Evolutionary conservation across 2,888 invertebrate genomes (phyloP).

Genomic region (Cremastinae sp.): DNA sequence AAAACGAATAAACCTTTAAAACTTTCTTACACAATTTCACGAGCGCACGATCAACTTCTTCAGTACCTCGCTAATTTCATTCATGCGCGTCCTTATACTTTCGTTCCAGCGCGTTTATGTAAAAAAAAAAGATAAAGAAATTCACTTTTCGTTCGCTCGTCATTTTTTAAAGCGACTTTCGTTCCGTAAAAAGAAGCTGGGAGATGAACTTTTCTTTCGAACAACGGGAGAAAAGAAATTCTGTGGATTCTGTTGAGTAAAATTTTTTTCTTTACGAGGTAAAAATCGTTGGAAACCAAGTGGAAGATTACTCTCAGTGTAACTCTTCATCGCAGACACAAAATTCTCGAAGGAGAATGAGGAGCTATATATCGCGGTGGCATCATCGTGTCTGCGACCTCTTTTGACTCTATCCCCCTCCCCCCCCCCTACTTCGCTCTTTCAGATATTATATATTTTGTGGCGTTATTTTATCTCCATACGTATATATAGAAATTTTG

Average conservation of each 20-base stretch:
- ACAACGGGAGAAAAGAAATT: background rate
- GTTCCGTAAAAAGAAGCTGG: no score
- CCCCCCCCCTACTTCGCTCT: no score
- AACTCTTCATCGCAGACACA: conserved; percentile 14
- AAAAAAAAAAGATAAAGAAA: no score
- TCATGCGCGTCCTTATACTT: no score
- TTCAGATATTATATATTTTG: conserved; percentile 41
- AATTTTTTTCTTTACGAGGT: conserved; percentile 73
- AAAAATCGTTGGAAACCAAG: conserved; percentile 70
- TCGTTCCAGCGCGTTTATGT: no score
- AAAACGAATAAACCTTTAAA: background rate
- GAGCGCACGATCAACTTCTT: no score
- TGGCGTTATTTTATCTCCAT: conserved; percentile 17
- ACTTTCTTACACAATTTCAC: no score
- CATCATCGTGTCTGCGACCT: conserved; percentile 29
- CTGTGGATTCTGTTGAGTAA: conserved; percentile 45
- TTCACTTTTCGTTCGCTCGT: no score
- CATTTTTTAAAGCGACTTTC: no score
- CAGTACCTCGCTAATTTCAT: no score
- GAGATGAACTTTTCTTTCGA: no score
- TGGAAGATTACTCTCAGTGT: conserved; percentile 67
- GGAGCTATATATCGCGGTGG: conserved; percentile 5
- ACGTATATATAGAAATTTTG: conserved; percentile 13
- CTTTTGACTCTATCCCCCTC: no score
- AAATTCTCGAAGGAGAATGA: conserved; percentile 17